Evolutionary conservation across 2,797 vertebrate genomes (phyloP).

Genomic region (Lithobates pipiens): DNA sequence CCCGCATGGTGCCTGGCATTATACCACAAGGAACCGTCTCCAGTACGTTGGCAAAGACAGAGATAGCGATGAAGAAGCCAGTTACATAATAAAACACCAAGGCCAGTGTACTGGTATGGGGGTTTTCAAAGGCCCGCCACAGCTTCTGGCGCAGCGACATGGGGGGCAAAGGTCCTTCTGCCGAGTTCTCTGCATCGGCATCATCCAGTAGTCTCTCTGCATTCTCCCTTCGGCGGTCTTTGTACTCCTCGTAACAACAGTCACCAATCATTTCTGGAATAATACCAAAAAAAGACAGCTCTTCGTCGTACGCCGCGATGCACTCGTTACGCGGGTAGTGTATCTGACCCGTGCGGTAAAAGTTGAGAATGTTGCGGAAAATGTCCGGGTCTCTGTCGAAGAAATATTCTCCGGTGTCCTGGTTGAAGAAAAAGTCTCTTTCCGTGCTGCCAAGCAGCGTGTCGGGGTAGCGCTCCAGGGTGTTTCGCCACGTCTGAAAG

Average conservation of each 20-base stretch:
- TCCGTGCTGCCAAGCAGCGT: slow-evolving; percentile 94
- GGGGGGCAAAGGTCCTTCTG: slow-evolving; percentile 78
- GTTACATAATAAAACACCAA: slow-evolving; percentile 98
- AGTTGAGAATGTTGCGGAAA: slow-evolving; percentile 95
- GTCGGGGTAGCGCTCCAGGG: slow-evolving; percentile 93
- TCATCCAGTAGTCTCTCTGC: slow-evolving; percentile 92
- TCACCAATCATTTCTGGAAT: slow-evolving; percentile 95
- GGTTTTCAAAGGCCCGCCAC: slow-evolving; percentile 97
- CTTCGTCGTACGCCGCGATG: slow-evolving; percentile 94
- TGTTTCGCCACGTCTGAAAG: slow-evolving; percentile 96
- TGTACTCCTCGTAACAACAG: slow-evolving; percentile 98
- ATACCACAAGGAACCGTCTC: slow-evolving; percentile 92
- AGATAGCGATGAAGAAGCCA: slow-evolving; percentile 96
- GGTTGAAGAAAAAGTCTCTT: slow-evolving; percentile 94
- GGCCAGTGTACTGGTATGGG: slow-evolving; percentile 94
- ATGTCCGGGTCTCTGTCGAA: slow-evolving; percentile 97
- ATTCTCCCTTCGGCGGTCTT: slow-evolving; percentile 93
- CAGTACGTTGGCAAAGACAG: slow-evolving; percentile 93
- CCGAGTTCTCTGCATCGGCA: slow-evolving; percentile 79
- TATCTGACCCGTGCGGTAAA: slow-evolving; percentile 93
- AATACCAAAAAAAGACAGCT: slow-evolving; percentile 94
- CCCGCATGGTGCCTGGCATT: slow-evolving; percentile 74
- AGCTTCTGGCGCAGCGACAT: slow-evolving; percentile 86
- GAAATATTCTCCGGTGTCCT: slow-evolving; percentile 92
- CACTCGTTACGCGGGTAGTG: slow-evolving; percentile 96